Base-by-base conservation (phyloP, 2,113 vertebrate species). In the Vicugna pacos region DNA sequence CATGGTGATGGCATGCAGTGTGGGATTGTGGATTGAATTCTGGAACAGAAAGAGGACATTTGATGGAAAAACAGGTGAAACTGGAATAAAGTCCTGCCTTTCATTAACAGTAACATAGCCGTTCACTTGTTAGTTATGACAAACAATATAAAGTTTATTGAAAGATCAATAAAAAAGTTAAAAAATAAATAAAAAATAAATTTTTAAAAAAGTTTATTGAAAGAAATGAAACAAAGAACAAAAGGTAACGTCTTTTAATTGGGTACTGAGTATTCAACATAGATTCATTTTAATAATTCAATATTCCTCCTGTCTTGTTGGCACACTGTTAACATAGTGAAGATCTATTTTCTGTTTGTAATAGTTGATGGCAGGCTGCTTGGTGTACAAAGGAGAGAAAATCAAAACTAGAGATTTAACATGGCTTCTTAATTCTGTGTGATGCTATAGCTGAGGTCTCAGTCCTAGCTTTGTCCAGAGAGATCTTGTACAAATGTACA, bases 201-300 rank as follows among this genome's bases (percentile, higher is more conserved):
- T 65, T 60, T 50, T 60, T 65, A 58, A 22, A 42, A 42, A 88
- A 54, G 6, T 76, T 90, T 52, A 82, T 65, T 77, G 76, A n/a
- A 86, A 46, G 52, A 96, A 65, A 72, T 30, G 19, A 90, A 83
- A 75, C 3, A 72, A 7, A 54, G 82, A 60, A 64, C 80, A 19
- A 79, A 89, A 85, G 16, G 48, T 70, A 62, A 10, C 38, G 60
- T 83, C 32, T 73, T 95, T 95, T 62, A 50, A 52, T 50, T 26
- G 26, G 4, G 26, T 83, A 52, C 20, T 19, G 79, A 83, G 17
- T 84, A 80, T 84, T 84, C 64, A 72, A 22, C 64, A 87, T 62
- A 83, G 42, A 75, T 83, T 72, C 91, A 72, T 56, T 93, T 70
- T 81, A 38, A 73, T 89, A 62, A 85, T 58, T 92, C 30, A 70